Base-by-base conservation (phyloP, 2,797 vertebrate species). In the Enteromius paludinosus region DNA sequence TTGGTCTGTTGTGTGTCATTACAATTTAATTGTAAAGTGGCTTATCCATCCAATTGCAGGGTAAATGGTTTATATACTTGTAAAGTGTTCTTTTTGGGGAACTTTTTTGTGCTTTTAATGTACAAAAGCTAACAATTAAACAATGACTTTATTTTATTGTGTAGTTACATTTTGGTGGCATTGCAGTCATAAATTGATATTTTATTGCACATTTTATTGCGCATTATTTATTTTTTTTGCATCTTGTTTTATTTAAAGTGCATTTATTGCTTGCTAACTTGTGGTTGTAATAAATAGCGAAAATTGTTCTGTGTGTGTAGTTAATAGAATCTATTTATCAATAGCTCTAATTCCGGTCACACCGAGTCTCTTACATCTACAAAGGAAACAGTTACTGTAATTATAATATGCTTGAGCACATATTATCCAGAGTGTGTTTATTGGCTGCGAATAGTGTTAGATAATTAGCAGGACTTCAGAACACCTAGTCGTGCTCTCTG, bases 391-490 rank as follows among this genome's bases (percentile, higher is more conserved):
- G 49, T 35, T 43, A 23, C 18, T 47, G 54, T 45, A 30, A 30
- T 56, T 35, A 12, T 45, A 82, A 82, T 38, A n/a, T 56, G 18
- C 4, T 14, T 77, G 38, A 61, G 72, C 38, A 25, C 81, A 45
- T 64, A 35, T 83, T 38, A 77, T 35, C 64, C 38, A 5, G 20
- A 38, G 33, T 1, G 59, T 65, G 70, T 82, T 82, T 82, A 68
- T 68, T 75, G 61, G 35, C 47, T 20, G 80, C n/a, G 33, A 65
- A 52, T 38, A 38, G 43, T n/a, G 12, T 54, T n/a, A 66, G 71
- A 23, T 68, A n/a, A 82, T 82, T 74, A 82, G 35, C 45, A 73
- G 65, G 59, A 20, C 73, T 43, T 7, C 33, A 78, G 66, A 62
- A 52, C 66, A 54, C 17, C 4, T 66, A 10, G 61, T 76, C 66